Evolutionary conservation across 2,888 invertebrate genomes (phyloP), one percentile per base, ranked within the genome.

Genomic region (Acanthococcus lagerstroemiae): DNA sequence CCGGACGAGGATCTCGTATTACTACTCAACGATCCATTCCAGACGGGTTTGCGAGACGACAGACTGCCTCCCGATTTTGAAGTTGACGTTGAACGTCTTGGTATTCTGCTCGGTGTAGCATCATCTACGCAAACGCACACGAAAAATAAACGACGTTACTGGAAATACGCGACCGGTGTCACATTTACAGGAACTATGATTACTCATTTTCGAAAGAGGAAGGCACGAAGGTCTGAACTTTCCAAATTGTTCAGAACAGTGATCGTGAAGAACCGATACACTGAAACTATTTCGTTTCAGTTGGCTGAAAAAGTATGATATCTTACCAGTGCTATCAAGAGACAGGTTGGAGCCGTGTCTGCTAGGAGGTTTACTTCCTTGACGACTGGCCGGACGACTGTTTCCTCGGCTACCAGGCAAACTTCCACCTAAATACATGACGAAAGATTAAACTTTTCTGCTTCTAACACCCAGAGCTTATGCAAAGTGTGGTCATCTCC

Each of bases 291-390:
- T n/a, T n/a, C n/a, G n/a, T n/a, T n/a, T n/a, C n/a, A n/a, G n/a
- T n/a, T n/a, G n/a, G n/a, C n/a, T n/a, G n/a, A n/a, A n/a, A n/a
- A n/a, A n/a, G n/a, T n/a, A n/a, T 37, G 46, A 44, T 3, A 2
- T 69, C 67, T 70, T 77, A 90, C 90, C 90, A 76, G 90, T 89
- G 76, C 90, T 90, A 76, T 92, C 92, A 71, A 93, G 79, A 52
- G 93, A 93, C 69, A 91, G 82, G 74, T 90, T 93, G 54, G 95
- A 95, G 71, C 94, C 94, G 74, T 94, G 91, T 72, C 94, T 84
- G 71, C 94, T 94, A 22, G 93, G 90, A 70, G 95, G 94, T 77
- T 94, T 92, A 69, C 91, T 91, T 68, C 91, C 90, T 68, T 88
- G 83, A 71, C 93, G 82, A 71, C 91, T 90, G 30, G 87, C 86